Evolutionary conservation across 2,113 vertebrate species (phyloP).

Genomic region (Sula dactylatra): DNA sequence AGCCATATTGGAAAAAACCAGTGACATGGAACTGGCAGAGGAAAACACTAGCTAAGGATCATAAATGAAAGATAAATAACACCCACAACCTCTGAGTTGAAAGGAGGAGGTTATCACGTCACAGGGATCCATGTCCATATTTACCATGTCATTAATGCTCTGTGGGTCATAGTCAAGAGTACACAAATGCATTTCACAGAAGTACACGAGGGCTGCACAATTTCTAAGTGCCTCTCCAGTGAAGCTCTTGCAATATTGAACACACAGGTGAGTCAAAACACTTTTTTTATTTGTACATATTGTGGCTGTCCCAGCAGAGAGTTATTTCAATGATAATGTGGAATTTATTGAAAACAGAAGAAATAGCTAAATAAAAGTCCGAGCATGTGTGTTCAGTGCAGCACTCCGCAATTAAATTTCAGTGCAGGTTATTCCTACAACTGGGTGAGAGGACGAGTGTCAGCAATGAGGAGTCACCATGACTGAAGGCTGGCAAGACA

Average conservation of each 20-base stretch:
- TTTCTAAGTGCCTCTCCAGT: background rate
- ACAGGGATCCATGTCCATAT: background rate
- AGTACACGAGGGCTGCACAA: background rate
- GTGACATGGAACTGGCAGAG: background rate
- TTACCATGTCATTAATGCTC: background rate
- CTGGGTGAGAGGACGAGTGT: background rate
- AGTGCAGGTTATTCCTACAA: background rate
- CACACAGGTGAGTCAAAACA: background rate
- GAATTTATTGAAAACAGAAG: background rate
- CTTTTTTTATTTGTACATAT: background rate
- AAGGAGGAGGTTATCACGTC: background rate
- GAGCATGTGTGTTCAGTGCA: background rate
- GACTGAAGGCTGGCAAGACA: background rate
- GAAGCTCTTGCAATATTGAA: background rate
- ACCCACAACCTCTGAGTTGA: background rate
- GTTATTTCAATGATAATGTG: background rate
- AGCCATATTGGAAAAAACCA: background rate
- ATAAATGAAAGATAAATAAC: background rate
- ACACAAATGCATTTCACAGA: background rate
- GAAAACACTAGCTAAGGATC: background rate
- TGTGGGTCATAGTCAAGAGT: background rate
- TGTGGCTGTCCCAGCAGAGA: background rate
- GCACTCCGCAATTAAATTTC: background rate
- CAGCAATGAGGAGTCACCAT: background rate
- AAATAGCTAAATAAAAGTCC: background rate